Percentiles rank a stretch among this genome's conserved stretches.
These are phyloP conservation scores for Perccottus glenii DNA, from an alignment of 2,113 vertebrate genomes.

Conservation along the genomic window DNA sequence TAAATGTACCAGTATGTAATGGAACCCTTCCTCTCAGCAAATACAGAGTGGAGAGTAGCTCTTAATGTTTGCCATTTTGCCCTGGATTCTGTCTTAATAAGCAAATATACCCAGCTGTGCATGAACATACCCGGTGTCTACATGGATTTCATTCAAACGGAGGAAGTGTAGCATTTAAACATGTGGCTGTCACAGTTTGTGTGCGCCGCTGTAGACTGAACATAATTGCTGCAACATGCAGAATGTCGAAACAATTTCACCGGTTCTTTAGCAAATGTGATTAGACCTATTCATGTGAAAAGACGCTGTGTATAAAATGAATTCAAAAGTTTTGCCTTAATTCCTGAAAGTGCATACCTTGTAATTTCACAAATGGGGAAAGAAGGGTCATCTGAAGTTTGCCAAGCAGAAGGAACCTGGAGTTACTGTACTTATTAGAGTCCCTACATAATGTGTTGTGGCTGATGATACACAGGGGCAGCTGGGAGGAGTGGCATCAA, in stretches of 20 bases:
- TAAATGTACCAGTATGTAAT: no score
- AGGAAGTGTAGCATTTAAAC: conserved; percentile 36
- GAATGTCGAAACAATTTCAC: conserved; percentile 46
- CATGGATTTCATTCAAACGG: conserved; percentile 38
- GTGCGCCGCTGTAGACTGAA: conserved; percentile 27
- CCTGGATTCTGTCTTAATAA: conserved; percentile 5
- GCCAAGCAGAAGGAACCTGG: background rate
- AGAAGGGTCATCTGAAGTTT: background rate
- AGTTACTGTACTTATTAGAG: no score
- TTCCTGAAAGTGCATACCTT: conserved; percentile 36
- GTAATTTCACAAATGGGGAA: conserved; percentile 18
- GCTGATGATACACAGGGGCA: no score
- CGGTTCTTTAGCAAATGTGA: conserved; percentile 49
- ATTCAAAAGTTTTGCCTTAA: conserved; percentile 53
- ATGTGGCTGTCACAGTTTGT: conserved; percentile 38
- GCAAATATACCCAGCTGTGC: conserved; percentile 33
- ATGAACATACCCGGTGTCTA: conserved; percentile 53
- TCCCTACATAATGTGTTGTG: no score
- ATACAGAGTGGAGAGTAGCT: background rate
- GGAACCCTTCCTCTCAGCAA: no score
- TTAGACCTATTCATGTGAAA: conserved; percentile 58
- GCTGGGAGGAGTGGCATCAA: background rate
- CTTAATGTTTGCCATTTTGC: background rate
- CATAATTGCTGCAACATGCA: conserved; percentile 35
- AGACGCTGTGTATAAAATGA: conserved; percentile 36